These are phyloP conservation scores for Phania funesta DNA, from an alignment of 2,888 invertebrate genomes.

Conservation along the genomic window DNA sequence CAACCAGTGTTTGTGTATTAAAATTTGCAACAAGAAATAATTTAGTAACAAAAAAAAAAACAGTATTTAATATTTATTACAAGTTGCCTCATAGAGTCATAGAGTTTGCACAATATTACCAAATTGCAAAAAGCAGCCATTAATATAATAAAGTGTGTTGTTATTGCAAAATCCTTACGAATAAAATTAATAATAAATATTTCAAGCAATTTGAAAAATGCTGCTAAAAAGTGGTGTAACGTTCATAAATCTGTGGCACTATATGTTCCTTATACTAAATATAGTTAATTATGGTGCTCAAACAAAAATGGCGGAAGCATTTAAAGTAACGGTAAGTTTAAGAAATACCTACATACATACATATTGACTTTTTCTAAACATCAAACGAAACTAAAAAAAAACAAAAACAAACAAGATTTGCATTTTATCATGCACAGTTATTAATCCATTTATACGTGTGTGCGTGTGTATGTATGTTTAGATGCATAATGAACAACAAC, in stretches of 20 bases:
- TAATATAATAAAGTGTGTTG: neutral
- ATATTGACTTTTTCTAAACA: neutral
- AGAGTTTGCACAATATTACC: slow-evolving; percentile 43
- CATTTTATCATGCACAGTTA: neutral
- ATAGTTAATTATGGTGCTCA: slow-evolving; percentile 57
- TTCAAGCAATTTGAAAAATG: slow-evolving; percentile 34
- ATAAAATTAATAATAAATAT: neutral
- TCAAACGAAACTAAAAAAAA: neutral
- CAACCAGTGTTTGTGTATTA: slow-evolving; percentile 31
- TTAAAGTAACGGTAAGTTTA: slow-evolving; percentile 75
- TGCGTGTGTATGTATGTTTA: neutral
- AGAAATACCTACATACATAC: too few species aligned
- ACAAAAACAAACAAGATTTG: neutral
- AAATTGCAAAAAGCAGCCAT: slow-evolving; percentile 27
- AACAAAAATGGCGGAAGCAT: slow-evolving; percentile 69
- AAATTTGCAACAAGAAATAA: neutral
- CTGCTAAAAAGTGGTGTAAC: slow-evolving; percentile 2
- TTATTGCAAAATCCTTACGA: slow-evolving; percentile 65
- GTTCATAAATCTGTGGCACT: slow-evolving; percentile 3
- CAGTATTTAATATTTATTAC: slow-evolving; percentile 3
- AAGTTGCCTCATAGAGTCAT: slow-evolving; percentile 40
- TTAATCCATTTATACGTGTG: neutral
- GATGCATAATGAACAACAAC: neutral
- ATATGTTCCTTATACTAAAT: slow-evolving; percentile 16
- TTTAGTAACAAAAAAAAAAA: slow-evolving; percentile 29